A percentile compares a stretch with the other conserved stretches of the same genome.
phyloP scores from a whole-genome alignment of 1,140 invertebrate species.

The Neodiprion virginianus region DNA sequence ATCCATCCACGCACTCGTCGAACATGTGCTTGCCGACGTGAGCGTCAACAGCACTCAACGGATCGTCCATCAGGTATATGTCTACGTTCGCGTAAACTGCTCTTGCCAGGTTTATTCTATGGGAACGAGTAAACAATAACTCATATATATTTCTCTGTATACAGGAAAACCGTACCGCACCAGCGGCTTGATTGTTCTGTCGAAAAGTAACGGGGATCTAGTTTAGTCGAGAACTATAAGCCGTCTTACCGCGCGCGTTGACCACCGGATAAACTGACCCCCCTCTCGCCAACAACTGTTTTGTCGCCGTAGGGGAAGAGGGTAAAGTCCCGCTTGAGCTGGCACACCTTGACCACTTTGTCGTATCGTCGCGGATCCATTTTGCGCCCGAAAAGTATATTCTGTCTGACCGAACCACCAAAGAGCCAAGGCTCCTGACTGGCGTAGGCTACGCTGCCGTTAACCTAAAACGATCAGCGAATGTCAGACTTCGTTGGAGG shows the following conservation, averaged over 20 bases:
- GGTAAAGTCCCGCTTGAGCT: slow-evolving; percentile 67
- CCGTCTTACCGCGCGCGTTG: slow-evolving; percentile 72
- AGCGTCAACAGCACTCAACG: slow-evolving; percentile 82
- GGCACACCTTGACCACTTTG: slow-evolving; percentile 66
- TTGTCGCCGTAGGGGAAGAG: slow-evolving; percentile 70
- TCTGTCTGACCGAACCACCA: slow-evolving; percentile 70
- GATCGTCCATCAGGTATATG: slow-evolving; percentile 84
- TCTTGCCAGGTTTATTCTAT: slow-evolving; percentile 75
- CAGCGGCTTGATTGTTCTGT: too few species aligned
- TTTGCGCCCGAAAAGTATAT: slow-evolving; percentile 81
- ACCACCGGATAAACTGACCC: slow-evolving; percentile 76
- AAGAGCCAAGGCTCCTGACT: slow-evolving; percentile 79
- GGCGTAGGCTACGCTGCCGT: slow-evolving; percentile 71
- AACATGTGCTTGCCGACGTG: slow-evolving; percentile 83
- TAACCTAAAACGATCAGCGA: slow-evolving; percentile 51
- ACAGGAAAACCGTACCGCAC: too few species aligned
- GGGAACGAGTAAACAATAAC: slow-evolving; percentile 43
- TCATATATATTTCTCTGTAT: too few species aligned
- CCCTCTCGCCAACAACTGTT: slow-evolving; percentile 84
- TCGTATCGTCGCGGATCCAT: slow-evolving; percentile 69
- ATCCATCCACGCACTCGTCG: slow-evolving; percentile 73
- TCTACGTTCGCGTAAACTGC: slow-evolving; percentile 64
- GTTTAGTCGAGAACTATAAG: too few species aligned
- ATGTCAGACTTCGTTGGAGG: neutral
- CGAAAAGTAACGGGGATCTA: too few species aligned